Evolutionary conservation across 2,113 vertebrate genomes (phyloP).

Genomic region (Syrmaticus mikado): DNA sequence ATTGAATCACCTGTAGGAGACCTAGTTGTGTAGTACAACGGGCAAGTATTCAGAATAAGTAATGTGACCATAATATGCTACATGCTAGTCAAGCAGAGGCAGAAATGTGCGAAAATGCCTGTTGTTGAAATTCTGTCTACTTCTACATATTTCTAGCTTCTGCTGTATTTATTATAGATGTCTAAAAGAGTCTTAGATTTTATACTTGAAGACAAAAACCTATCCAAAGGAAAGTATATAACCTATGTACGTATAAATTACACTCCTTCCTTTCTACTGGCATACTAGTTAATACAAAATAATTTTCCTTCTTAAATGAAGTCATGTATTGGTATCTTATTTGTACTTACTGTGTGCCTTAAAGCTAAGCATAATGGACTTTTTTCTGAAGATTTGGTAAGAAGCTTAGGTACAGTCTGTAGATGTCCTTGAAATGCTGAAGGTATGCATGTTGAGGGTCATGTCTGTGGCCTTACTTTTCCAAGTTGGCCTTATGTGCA

Average conservation of each 20-base stretch:
- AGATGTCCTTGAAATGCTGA: neutral
- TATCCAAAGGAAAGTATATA: neutral
- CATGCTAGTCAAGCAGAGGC: neutral
- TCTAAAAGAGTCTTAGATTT: neutral
- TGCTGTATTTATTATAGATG: neutral
- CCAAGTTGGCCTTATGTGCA: neutral
- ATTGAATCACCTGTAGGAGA: neutral
- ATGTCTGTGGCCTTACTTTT: neutral
- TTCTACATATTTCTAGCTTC: neutral
- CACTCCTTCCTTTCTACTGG: neutral
- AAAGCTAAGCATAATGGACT: neutral
- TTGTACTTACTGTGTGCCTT: neutral
- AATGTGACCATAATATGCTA: neutral
- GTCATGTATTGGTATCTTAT: neutral
- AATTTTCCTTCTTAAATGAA: neutral
- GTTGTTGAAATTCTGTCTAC: neutral
- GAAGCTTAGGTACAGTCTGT: neutral
- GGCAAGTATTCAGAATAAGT: neutral
- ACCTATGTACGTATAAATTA: neutral
- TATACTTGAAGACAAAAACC: neutral
- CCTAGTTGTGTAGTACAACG: neutral
- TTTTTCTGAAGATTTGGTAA: neutral
- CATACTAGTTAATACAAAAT: neutral
- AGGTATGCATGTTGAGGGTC: neutral
- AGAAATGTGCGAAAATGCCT: neutral